phyloP scores from a whole-genome alignment of 1,140 invertebrate species.

The Agrypnia vestita region DNA sequence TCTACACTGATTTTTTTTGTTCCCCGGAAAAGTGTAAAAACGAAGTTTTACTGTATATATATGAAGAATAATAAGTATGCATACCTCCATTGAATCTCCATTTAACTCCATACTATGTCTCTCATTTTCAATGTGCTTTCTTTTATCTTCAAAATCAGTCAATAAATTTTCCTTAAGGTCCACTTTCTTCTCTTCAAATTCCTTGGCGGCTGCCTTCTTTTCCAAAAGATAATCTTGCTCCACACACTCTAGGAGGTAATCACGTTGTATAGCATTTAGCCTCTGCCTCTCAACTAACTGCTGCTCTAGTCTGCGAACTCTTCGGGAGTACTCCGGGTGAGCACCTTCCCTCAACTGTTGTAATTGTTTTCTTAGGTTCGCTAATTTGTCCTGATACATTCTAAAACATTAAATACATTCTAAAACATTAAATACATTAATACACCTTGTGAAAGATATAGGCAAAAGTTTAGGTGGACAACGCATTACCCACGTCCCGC shows the following conservation, averaged over 20 bases:
- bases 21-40: too few relatives aligned
- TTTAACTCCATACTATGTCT: slow-evolving; percentile 90
- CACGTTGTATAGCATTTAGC: slow-evolving; percentile 87
- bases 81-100: slow-evolving; percentile 87
- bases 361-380: slow-evolving; percentile 90
- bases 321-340: slow-evolving; percentile 89
- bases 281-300: slow-evolving; percentile 86
- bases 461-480: too few relatives aligned
- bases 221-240: slow-evolving; percentile 92
- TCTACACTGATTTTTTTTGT: too few relatives aligned
- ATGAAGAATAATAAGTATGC: not conserved
- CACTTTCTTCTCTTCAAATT: slow-evolving; percentile 96
- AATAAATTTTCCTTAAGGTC: slow-evolving; percentile 93
- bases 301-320: slow-evolving; percentile 87
- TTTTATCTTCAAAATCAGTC: slow-evolving; percentile 93
- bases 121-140: slow-evolving; percentile 91
- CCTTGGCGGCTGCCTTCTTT: slow-evolving; percentile 89
- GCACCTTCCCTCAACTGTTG: slow-evolving; percentile 90
- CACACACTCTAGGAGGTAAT: slow-evolving; percentile 88
- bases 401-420: slow-evolving; percentile 67
- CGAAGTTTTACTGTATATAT: too few relatives aligned
- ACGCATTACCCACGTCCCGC: too few relatives aligned
- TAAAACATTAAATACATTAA: too few relatives aligned
- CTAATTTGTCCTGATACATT: slow-evolving; percentile 95
- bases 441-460: too few relatives aligned